Conservation (phyloP, 2,797 vertebrate genomes). For the Etheostoma perlongum region DNA sequence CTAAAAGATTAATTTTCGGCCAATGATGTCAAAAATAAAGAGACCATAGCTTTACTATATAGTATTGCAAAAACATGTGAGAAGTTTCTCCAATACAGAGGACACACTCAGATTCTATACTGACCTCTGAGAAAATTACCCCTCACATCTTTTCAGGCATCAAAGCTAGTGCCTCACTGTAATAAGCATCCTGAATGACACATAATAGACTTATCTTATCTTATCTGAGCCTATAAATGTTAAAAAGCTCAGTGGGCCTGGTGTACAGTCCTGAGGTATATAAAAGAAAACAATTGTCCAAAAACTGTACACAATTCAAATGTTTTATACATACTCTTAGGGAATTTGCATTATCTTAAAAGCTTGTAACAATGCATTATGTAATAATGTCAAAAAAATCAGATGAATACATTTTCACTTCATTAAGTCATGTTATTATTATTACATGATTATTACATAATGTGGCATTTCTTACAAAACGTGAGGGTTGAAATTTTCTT, state of each 20-base stretch:
- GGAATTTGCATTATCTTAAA: slow-evolving; percentile 54
- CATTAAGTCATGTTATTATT: no score
- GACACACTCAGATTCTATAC: slow-evolving; percentile 16
- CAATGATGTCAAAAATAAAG: no score
- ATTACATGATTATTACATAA: no score
- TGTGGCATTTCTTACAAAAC: no score
- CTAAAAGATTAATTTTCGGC: no score
- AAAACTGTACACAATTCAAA: slow-evolving; percentile 39
- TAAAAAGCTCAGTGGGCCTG: slow-evolving; percentile 48
- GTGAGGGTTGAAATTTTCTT: no score
- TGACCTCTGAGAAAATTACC: slow-evolving; percentile 50
- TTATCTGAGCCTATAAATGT: slow-evolving; percentile 51
- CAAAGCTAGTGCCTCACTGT: slow-evolving; percentile 39
- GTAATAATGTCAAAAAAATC: no score
- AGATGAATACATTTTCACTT: no score
- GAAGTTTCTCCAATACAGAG: slow-evolving; percentile 16
- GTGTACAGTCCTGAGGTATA: slow-evolving; percentile 48
- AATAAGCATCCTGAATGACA: slow-evolving; percentile 41
- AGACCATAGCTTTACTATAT: neutral
- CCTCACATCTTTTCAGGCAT: slow-evolving; percentile 30
- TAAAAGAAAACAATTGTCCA: slow-evolving; percentile 40
- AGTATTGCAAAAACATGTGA: neutral
- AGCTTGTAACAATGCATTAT: no score
- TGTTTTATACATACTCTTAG: slow-evolving; percentile 29
- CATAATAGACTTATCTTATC: slow-evolving; percentile 52